These are phyloP conservation scores for Lasioglossum zephyrum DNA, from an alignment of 2,888 invertebrate genomes.

Conservation along the genomic window DNA sequence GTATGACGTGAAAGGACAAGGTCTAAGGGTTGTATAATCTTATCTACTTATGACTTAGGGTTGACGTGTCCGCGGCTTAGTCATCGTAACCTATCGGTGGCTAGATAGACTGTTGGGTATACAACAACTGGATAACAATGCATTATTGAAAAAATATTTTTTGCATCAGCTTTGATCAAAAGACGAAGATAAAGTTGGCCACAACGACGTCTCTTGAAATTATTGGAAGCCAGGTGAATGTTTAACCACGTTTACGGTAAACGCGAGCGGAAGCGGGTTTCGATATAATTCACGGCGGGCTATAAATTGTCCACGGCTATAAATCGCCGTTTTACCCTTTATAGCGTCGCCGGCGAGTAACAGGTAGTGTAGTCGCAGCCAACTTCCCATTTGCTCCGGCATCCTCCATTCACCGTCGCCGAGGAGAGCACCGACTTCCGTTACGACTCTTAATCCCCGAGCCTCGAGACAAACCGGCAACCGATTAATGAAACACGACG, in stretches of 20 bases:
- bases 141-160: no score
- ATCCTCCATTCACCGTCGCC: neutral
- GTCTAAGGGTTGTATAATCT: no score
- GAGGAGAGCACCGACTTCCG: neutral
- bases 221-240: neutral
- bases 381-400: neutral
- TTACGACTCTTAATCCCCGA: constrained; percentile 23
- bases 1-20: no score
- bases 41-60: no score
- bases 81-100: no score
- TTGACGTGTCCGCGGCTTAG: no score
- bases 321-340: neutral
- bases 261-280: neutral
- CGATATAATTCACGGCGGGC: neutral
- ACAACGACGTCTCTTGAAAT: neutral
- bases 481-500: constrained; percentile 53
- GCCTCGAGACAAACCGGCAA: constrained; percentile 21
- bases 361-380: neutral
- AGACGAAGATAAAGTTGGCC: no score
- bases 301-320: neutral
- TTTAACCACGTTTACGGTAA: neutral
- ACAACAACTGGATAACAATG: no score
- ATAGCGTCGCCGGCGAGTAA: neutral
- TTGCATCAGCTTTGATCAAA: no score
- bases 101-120: no score